Percentiles rank a stretch among this genome's conserved stretches.
Evolutionary conservation across 2,888 invertebrate genomes (phyloP).

Genomic region (Agriopis marginaria): DNA sequence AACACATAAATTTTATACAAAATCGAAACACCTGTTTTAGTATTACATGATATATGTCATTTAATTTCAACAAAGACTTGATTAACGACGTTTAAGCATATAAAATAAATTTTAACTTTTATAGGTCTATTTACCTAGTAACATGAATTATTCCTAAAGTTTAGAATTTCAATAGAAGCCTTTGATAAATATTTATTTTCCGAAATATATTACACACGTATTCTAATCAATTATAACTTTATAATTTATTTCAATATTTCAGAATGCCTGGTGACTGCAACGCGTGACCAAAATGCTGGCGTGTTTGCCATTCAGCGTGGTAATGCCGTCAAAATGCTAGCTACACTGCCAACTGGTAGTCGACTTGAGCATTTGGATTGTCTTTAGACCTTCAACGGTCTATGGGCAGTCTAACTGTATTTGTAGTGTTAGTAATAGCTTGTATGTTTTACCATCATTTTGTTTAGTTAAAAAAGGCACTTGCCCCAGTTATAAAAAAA

Average conservation of each 20-base stretch:
- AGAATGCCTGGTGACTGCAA: no score
- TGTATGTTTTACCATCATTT: no score
- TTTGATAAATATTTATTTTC: conserved; percentile 7
- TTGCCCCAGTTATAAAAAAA: no score
- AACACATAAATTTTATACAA: conserved; percentile 2
- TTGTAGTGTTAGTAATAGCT: no score
- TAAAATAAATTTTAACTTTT: conserved; percentile 33
- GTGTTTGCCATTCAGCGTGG: no score
- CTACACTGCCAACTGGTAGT: no score
- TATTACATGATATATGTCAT: conserved; percentile 22
- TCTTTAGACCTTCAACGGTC: no score
- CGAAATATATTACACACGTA: conserved; percentile 7
- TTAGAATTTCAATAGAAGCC: conserved; percentile 11
- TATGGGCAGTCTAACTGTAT: no score
- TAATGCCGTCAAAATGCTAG: no score
- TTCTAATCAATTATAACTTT: not conserved
- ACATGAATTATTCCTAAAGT: conserved; percentile 8
- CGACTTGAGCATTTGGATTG: no score
- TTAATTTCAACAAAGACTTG: conserved; percentile 25
- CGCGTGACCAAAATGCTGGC: not conserved
- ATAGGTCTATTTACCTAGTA: conserved; percentile 32
- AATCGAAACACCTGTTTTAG: conserved; percentile 37
- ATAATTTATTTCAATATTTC: no score
- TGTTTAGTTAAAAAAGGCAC: no score
- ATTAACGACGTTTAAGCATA: conserved; percentile 29